Evolutionary conservation across 1,140 invertebrate genomes (phyloP).

Genomic region (Magallana ariakensis): DNA sequence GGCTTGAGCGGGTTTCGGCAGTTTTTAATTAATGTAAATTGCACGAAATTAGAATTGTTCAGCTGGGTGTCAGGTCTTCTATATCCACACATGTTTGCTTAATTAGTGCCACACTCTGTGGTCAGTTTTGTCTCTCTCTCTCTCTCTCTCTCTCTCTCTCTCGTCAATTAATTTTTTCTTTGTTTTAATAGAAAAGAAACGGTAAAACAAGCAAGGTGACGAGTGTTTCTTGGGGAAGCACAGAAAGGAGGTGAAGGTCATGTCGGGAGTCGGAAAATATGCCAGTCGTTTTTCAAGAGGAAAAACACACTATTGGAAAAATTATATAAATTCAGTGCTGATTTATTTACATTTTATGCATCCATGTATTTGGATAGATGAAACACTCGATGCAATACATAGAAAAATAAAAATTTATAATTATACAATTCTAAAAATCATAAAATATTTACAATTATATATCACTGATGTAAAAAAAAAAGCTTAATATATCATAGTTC

Average conservation of each 20-base stretch:
- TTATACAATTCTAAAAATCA: not conserved
- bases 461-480: slow-evolving; percentile 7
- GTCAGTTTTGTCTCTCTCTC: no score
- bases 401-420: not conserved
- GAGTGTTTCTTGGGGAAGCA: not conserved
- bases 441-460: not conserved
- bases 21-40: no score
- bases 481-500: not conserved
- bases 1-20: no score
- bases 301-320: slow-evolving; percentile 15
- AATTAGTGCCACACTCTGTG: no score
- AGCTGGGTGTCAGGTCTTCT: no score
- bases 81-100: no score
- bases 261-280: not conserved
- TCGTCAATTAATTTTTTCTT: no score
- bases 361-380: no score
- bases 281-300: not conserved
- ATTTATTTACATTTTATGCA: no score
- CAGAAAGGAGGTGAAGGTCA: not conserved
- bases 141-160: no score
- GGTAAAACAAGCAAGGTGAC: not conserved
- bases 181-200: not conserved
- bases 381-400: no score
- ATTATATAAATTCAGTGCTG: not conserved
- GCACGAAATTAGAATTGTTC: no score